Percentiles rank a stretch among this genome's conserved stretches.
phyloP scores from a whole-genome alignment of 2,113 vertebrate genomes.

The Papio anubis region DNA sequence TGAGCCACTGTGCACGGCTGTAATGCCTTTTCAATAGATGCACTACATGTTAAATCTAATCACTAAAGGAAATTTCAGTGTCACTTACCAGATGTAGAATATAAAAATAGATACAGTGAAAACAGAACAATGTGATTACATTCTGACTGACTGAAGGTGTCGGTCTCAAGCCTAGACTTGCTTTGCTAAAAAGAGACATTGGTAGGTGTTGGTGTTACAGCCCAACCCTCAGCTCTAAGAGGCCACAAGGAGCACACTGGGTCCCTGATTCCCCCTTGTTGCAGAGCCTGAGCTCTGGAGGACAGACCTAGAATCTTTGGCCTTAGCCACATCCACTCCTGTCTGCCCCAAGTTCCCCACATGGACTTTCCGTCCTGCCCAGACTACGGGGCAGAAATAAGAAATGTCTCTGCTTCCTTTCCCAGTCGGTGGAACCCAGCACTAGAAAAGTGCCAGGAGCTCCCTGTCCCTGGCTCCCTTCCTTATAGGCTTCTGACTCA shows the following conservation, averaged over 20 bases:
- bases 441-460: too few relatives aligned
- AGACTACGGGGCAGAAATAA: neutral
- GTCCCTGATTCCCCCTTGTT: neutral
- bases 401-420: too few relatives aligned
- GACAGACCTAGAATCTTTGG: neutral
- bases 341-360: rapidly evolving
- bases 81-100: neutral
- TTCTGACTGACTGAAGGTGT: neutral
- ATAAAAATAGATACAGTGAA: neutral
- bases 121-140: neutral
- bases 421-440: neutral
- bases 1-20: too few relatives aligned
- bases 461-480: neutral
- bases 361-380: neutral
- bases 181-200: neutral
- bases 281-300: neutral
- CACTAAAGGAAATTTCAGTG: neutral
- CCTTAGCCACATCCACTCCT: neutral
- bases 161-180: neutral
- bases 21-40: neutral
- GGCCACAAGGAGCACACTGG: rapidly evolving
- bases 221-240: neutral
- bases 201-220: neutral
- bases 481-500: neutral
- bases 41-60: neutral